Evolutionary conservation across 2,888 invertebrate genomes (phyloP), one percentile per base, ranked within the genome.

Genomic region (Acanthoscelides obtectus): DNA sequence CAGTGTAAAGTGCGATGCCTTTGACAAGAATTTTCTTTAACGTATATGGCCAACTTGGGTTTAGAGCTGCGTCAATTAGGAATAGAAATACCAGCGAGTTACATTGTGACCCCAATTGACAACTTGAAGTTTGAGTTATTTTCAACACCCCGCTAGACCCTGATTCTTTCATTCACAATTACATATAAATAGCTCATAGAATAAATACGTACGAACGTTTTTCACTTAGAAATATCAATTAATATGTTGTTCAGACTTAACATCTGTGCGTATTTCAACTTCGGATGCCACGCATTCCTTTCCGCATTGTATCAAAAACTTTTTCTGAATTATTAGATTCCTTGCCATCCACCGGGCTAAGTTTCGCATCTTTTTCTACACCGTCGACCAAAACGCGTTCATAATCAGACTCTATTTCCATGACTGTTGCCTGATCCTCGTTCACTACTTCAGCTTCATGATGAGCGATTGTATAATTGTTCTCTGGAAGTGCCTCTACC

Each of bases 391-490:
- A 21, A 20, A n/a, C 12, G 17, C 5, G 2, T 3, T 20, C 66
- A 66, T 1, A 17, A 21, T 20, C 17, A 66, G 66, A 21, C 22
- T 66, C 22, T 1, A 2, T 1, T 21, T 66, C 19, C 66, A 66
- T 20, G 20, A 6, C 19, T 66, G 12, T 66, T 5, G 71, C 74
- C 64, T 74, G 63, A 19, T 70, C 72, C 12, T 73, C 74, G 45
- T 12, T 1, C n/a, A 73, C 66, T 66, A 66, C 74, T 66, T 72
- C 74, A 69, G 74, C 72, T 22, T 75, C 76, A n/a, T 6, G 45
- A 45, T 45, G 45, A 12, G 78, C 73, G 69, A 76, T 78, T 20
- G 78, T 78, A 8, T 75, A 27, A 68, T 77, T 76, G 71, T 75
- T 75, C 71, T 76, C 78, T 19, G 71, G 72, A 0, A 45, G 21